These are phyloP conservation scores for Orthonyx spaldingii DNA, from an alignment of 2,113 vertebrate genomes.

Conservation along the genomic window DNA sequence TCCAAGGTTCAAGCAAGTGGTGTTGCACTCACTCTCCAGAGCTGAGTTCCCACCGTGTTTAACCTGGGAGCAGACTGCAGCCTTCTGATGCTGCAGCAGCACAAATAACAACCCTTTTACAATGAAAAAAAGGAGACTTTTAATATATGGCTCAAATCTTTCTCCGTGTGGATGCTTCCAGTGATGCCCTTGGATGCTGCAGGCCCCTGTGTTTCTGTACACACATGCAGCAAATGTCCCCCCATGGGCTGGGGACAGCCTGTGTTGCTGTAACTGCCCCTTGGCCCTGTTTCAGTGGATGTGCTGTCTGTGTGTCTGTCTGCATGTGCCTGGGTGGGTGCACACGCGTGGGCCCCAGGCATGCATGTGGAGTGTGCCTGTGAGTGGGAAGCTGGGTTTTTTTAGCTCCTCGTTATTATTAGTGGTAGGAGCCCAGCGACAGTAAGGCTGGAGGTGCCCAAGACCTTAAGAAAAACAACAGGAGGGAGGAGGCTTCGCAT, in stretches of 20 bases:
- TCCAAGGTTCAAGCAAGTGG: background rate
- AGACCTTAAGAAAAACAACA: slow-evolving; percentile 33
- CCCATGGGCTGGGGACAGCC: background rate
- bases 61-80: background rate
- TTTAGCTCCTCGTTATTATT: background rate
- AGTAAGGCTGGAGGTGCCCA: background rate
- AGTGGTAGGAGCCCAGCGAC: background rate
- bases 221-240: rapidly evolving
- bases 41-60: background rate
- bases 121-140: background rate
- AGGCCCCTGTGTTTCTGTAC: background rate
- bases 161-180: background rate
- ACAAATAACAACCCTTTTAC: background rate
- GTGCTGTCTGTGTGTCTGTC: background rate
- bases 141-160: background rate
- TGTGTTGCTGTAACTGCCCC: background rate
- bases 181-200: background rate
- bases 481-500: background rate
- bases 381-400: background rate
- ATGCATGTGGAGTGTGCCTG: background rate
- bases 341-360: background rate
- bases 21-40: background rate
- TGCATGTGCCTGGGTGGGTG: background rate
- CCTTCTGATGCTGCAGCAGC: background rate
- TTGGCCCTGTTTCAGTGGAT: background rate